Evolutionary conservation across 2,888 invertebrate genomes (phyloP), one percentile per base, ranked within the genome.

Genomic region (Caenorhabditis parvicauda): DNA sequence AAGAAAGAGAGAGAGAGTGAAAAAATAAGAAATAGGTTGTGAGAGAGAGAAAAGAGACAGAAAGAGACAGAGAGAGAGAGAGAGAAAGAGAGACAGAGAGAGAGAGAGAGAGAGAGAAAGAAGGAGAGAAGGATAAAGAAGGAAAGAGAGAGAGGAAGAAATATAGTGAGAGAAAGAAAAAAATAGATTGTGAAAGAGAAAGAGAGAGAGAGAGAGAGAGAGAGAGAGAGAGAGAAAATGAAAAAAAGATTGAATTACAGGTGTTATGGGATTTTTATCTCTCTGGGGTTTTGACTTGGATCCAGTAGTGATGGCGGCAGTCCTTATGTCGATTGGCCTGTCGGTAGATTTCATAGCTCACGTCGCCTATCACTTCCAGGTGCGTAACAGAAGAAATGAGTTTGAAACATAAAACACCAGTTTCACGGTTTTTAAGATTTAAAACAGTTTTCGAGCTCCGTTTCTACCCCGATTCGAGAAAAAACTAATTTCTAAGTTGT

Each of bases 331-430:
- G 6, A 75, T 79, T 47, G 77, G 79, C 41, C 63, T 79, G 55
- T 75, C 75, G 39, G 79, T 79, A 44, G 79, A 79, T 59, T 79
- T 76, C 67, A 79, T 78, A 22, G 77, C 79, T 24, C 79, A 79
- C 61, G 71, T 78, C 44, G 67, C 73, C 39, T 79, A 77, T 58
- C 79, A 79, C 62, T 79, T 77, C 54, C 79, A 79, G 62, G 70
- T 65, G 47, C 45, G 50, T 46, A 2, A 14, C 29, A 44, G 48
- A 54, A 59, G 47, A 28, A n/a, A n/a, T n/a, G n/a, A n/a, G n/a
- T n/a, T n/a, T n/a, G n/a, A n/a, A n/a, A n/a, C n/a, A n/a, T n/a
- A n/a, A n/a, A n/a, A n/a, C n/a, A n/a, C n/a, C n/a, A n/a, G n/a
- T n/a, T n/a, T n/a, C n/a, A n/a, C n/a, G n/a, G n/a, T n/a, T n/a